Base-by-base conservation (phyloP, 2,888 invertebrate species). In the Molanna angustata region DNA sequence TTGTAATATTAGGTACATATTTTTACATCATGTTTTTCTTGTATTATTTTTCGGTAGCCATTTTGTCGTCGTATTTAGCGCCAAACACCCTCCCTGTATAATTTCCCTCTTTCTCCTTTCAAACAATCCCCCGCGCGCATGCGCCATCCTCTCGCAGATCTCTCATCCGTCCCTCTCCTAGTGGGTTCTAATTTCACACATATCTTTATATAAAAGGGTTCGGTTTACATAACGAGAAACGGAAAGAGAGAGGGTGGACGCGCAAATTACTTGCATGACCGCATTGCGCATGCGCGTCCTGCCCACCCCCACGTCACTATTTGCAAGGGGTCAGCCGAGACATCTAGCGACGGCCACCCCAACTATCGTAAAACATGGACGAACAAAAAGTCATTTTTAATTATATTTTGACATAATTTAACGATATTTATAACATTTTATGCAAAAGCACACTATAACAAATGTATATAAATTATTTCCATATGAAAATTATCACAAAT, bases 151-250 rank as follows among this genome's bases (percentile, higher is more conserved):
- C 18, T 33, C 20, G 31, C 39, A 27, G 49, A 35, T 49, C 45
- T 52, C 32, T 22, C 49, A 22, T 47, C 44, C 56, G 27, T 33
- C 27, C 49, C 41, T 32, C 48, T 27, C 42, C 16, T 17, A 37
- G 47, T 40, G 49, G 48, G 47, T 56, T 49, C 56, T 59, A 59
- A 59, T 59, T 59, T 56, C 51, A 42, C 58, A 53, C 54, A 57
- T 51, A 45, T 54, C 53, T 53, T 49, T 59, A 59, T 56, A 56
- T 59, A 59, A 56, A 59, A 59, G 56, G 58, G 58, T 56, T 59
- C 54, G 51, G 49, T 54, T 54, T 54, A 54, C 54, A 54, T 54
- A 54, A 54, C 54, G 45, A 46, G 51, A 48, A 45, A 35, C 51
- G 48, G 51, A 52, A 49, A 44, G 45, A 41, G 46, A 39, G 41